Percentiles rank a stretch among this genome's conserved stretches.
Evolutionary conservation across 2,888 invertebrate genomes (phyloP).

Genomic region (Plebejus melissa): DNA sequence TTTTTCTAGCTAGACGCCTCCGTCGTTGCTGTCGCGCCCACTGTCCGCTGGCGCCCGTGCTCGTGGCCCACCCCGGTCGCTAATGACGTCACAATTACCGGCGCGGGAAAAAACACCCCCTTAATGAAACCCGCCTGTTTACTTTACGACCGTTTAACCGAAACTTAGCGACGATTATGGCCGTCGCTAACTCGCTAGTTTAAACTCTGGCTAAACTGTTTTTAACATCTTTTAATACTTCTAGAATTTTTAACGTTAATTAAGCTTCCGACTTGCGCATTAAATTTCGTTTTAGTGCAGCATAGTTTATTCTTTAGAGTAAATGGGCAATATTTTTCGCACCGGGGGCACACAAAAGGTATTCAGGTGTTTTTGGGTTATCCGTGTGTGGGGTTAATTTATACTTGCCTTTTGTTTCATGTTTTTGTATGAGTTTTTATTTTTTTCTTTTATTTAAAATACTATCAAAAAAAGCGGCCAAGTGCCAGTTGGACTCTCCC

Average conservation of each 20-base stretch:
- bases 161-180: slow-evolving; percentile 8
- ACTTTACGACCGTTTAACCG: slow-evolving; percentile 4
- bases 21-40: not conserved
- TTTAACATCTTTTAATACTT: slow-evolving; percentile 14
- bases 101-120: slow-evolving; percentile 16
- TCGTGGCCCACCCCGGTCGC: slow-evolving; percentile 32
- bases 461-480: not conserved
- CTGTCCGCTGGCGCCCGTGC: not conserved
- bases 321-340: not conserved
- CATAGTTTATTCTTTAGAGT: not conserved
- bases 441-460: not conserved
- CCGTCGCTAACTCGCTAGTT: not conserved
- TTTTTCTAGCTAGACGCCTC: not conserved
- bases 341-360: not conserved
- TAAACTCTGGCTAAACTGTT: not conserved
- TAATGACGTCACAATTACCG: slow-evolving; percentile 34
- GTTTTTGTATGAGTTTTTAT: not conserved
- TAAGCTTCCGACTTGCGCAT: slow-evolving; percentile 30
- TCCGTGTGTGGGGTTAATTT: not conserved
- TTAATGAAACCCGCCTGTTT: slow-evolving; percentile 13
- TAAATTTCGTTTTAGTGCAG: not conserved
- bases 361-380: not conserved
- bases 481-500: too few species aligned
- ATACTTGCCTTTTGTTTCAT: not conserved
- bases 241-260: slow-evolving; percentile 8